Conservation (phyloP, 2,113 vertebrate species). For the Apteryx mantelli region DNA sequence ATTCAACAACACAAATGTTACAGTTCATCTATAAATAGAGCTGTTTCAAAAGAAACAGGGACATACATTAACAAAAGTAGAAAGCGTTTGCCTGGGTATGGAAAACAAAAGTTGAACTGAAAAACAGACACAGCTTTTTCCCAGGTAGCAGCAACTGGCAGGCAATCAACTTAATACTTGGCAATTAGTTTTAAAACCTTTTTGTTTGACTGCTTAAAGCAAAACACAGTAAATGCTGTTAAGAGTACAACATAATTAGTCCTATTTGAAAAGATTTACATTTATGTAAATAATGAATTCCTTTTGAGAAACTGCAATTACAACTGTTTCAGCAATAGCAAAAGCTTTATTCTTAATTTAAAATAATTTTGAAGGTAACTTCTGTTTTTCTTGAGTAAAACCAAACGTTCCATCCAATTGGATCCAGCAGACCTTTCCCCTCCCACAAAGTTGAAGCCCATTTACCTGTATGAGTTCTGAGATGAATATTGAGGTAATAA, state of each 20-base stretch:
- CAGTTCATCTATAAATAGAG: slow-evolving; percentile 2
- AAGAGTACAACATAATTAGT: not conserved
- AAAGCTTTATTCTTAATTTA: not conserved
- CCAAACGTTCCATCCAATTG: not conserved
- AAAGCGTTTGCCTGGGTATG: not conserved
- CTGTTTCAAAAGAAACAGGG: not conserved
- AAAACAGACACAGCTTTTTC: not conserved
- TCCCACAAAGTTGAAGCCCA: not conserved
- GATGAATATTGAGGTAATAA: slow-evolving; percentile 99
- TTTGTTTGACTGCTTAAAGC: not conserved
- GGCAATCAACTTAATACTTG: not conserved
- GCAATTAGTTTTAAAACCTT: not conserved
- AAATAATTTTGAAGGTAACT: not conserved
- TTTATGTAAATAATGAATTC: not conserved
- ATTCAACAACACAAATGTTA: not conserved
- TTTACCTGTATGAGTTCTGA: slow-evolving; percentile 98
- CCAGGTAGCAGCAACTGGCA: not conserved
- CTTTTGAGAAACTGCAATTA: not conserved
- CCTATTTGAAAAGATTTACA: not conserved
- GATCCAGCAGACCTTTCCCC: not conserved
- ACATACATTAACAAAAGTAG: not conserved
- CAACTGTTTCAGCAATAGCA: not conserved
- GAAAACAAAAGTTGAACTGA: not conserved
- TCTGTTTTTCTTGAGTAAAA: not conserved
- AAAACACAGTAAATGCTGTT: not conserved